Conservation (phyloP, 2,797 vertebrate genomes). For the Leptoclinus maculatus region DNA sequence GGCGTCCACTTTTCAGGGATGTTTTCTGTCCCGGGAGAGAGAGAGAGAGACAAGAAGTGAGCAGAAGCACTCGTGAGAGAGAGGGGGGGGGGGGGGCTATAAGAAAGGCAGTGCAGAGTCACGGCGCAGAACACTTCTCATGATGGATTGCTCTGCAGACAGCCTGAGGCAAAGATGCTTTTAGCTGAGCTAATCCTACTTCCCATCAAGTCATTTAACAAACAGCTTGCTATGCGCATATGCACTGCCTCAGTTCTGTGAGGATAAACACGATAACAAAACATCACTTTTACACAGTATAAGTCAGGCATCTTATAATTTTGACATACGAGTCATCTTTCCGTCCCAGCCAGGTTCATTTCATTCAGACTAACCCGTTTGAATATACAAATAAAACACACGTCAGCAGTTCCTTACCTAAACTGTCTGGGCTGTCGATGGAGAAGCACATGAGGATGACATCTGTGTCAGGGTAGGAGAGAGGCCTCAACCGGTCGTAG, state of each 20-base stretch:
- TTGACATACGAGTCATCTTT: background rate
- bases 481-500: slow-evolving; percentile 95
- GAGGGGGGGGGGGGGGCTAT: slow-evolving; percentile 8
- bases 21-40: slow-evolving; percentile 86
- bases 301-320: background rate
- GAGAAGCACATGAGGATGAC: slow-evolving; percentile 99
- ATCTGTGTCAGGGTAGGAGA: slow-evolving; percentile 97
- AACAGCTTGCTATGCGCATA: slow-evolving; percentile 34
- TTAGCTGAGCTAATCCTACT: slow-evolving; percentile 66
- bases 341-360: background rate
- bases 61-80: slow-evolving; percentile 26
- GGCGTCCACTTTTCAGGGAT: slow-evolving; percentile 99
- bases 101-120: slow-evolving; percentile 53
- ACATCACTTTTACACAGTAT: background rate
- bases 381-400: background rate
- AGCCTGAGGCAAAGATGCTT: slow-evolving; percentile 63
- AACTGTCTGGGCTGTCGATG: slow-evolving; percentile 97
- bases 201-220: slow-evolving; percentile 60
- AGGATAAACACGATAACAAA: slow-evolving; percentile 1
- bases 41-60: slow-evolving; percentile 41
- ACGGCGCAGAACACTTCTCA: slow-evolving; percentile 48
- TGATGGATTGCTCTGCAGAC: slow-evolving; percentile 68
- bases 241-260: slow-evolving; percentile 20
- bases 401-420: slow-evolving; percentile 83
- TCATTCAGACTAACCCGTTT: background rate